Conservation (phyloP, 2,113 vertebrate species). For the Phaethon lepturus region DNA sequence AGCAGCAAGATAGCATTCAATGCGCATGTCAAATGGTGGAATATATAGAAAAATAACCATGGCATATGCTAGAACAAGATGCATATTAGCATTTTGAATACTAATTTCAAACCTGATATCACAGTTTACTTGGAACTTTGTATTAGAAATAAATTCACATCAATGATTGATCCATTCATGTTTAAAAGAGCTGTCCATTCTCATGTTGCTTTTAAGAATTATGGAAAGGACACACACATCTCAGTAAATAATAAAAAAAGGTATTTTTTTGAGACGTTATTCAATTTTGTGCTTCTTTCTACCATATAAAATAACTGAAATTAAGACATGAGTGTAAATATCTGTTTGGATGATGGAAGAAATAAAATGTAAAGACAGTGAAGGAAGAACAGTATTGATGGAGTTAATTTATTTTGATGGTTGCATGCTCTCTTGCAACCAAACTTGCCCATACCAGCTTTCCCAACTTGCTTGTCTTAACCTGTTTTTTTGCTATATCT, state of each 20-base stretch:
- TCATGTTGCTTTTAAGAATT: not conserved
- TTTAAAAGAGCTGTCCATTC: not conserved
- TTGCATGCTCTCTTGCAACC: not conserved
- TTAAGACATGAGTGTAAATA: not conserved
- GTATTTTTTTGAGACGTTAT: fast-evolving
- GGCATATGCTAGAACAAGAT: not conserved
- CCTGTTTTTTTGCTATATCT: not conserved
- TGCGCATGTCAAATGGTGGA: not conserved
- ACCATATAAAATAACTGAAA: not conserved
- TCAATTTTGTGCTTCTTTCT: not conserved
- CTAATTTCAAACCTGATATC: not conserved
- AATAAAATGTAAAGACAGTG: not conserved
- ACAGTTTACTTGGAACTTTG: not conserved
- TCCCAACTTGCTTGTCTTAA: not conserved
- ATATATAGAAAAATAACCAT: not conserved
- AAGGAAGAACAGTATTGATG: not conserved
- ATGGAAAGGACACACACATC: not conserved
- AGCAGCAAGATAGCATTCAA: not conserved
- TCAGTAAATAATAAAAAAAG: not conserved
- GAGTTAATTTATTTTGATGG: not conserved
- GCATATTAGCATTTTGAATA: not conserved
- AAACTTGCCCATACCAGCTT: not conserved
- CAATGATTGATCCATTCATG: not conserved
- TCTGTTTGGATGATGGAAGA: not conserved
- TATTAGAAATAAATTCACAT: not conserved